Evolutionary conservation across 2,797 vertebrate species (phyloP).

Genomic region (Poecilia velifera): DNA sequence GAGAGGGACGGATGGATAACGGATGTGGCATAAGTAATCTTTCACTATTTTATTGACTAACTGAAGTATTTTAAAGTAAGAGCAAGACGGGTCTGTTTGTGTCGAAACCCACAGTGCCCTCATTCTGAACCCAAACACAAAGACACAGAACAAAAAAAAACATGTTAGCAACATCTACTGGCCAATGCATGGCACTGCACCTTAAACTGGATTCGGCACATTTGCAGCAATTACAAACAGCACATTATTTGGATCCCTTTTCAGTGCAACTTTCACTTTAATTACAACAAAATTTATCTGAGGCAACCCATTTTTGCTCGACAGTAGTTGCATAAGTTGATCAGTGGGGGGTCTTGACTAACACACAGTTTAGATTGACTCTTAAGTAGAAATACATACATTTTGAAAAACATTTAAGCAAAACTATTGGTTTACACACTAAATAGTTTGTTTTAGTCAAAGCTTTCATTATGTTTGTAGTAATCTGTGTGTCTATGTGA

Average conservation of each 20-base stretch:
- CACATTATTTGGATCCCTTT: not conserved
- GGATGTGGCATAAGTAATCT: not conserved
- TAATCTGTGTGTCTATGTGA: not conserved
- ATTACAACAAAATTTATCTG: not conserved
- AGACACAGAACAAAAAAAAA: not conserved
- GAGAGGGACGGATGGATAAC: not conserved
- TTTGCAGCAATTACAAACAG: not conserved
- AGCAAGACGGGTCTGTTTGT: slow-evolving; percentile 19
- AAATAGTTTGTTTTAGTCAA: not conserved
- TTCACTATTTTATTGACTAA: not conserved
- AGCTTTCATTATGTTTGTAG: not conserved
- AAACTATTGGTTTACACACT: not conserved
- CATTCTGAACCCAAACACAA: slow-evolving; percentile 30
- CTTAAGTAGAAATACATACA: not conserved
- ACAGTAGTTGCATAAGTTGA: not conserved
- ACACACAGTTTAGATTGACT: not conserved
- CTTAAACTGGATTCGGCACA: not conserved
- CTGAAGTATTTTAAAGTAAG: slow-evolving; percentile 8
- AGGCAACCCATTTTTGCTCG: no score
- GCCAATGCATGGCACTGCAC: slow-evolving; percentile 47
- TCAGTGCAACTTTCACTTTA: not conserved
- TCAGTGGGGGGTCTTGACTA: no score
- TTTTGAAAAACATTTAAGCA: not conserved
- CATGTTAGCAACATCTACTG: slow-evolving; percentile 58
- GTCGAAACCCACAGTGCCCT: slow-evolving; percentile 38